Conservation (phyloP, 2,797 vertebrate genomes). For the Moxostoma hubbsi region DNA sequence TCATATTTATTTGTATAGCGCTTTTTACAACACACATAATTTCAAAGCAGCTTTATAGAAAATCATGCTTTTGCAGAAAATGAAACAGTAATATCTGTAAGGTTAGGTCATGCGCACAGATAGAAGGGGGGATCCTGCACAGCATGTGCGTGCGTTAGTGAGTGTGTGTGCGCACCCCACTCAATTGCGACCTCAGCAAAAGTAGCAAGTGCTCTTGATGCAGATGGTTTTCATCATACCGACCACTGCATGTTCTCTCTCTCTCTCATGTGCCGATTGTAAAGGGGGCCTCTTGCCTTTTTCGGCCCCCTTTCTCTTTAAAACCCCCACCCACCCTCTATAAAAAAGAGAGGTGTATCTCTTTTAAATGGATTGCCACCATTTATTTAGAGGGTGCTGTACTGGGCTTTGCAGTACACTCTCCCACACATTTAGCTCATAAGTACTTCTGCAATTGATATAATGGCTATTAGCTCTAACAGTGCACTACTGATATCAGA, state of each 20-base stretch:
- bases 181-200: constrained; percentile 79
- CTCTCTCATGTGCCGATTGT: constrained; percentile 36
- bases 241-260: constrained; percentile 47
- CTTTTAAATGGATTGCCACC: constrained; percentile 53
- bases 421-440: constrained; percentile 51
- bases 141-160: constrained; percentile 39
- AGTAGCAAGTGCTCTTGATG: constrained; percentile 77
- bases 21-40: too few species aligned
- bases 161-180: constrained; percentile 56
- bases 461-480: constrained; percentile 54
- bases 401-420: constrained; percentile 49
- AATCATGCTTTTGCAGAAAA: too few species aligned
- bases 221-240: constrained; percentile 81
- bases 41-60: too few species aligned
- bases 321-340: constrained; percentile 29
- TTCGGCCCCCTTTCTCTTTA: constrained; percentile 28
- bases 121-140: constrained; percentile 37
- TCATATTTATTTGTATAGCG: too few species aligned
- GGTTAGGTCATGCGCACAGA: constrained; percentile 70
- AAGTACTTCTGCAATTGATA: constrained; percentile 63
- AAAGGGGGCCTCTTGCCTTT: constrained; percentile 44
- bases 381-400: constrained; percentile 51
- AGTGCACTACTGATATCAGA: constrained; percentile 34
- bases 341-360: constrained; percentile 46
- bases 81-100: too few species aligned